Evolutionary conservation across 2,113 vertebrate genomes (phyloP).

Genomic region (Cebus imitator): DNA sequence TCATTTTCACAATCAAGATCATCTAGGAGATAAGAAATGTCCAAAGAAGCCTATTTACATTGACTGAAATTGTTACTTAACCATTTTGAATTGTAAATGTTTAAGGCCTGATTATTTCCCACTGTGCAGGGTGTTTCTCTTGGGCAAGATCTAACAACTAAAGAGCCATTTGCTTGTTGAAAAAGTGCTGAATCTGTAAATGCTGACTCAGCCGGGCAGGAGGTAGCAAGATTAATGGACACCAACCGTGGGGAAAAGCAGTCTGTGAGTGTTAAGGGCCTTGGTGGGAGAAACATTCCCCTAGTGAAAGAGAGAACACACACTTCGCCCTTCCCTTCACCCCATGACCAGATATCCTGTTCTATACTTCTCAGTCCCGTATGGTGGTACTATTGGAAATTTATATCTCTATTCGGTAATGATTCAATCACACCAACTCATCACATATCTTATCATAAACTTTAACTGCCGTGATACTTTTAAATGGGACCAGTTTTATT

Average conservation of each 20-base stretch:
- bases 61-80: slow-evolving; percentile 56
- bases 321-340: background rate
- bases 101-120: slow-evolving; percentile 46
- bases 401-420: slow-evolving; percentile 77
- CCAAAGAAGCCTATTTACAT: slow-evolving; percentile 49
- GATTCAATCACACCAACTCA: slow-evolving; percentile 31
- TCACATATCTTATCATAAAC: slow-evolving; percentile 43
- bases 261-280: background rate
- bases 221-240: slow-evolving; percentile 62
- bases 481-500: background rate
- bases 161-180: background rate
- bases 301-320: background rate
- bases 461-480: background rate
- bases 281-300: background rate
- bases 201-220: slow-evolving; percentile 57
- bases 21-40: slow-evolving; percentile 66
- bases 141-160: background rate
- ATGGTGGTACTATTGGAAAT: background rate
- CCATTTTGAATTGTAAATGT: slow-evolving; percentile 60
- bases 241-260: slow-evolving; percentile 31
- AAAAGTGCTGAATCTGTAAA: slow-evolving; percentile 56
- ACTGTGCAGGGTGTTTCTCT: slow-evolving; percentile 31
- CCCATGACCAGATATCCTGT: background rate
- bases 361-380: background rate
- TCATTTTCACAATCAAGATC: slow-evolving; percentile 48